Base-by-base conservation (phyloP, 1,140 invertebrate genomes). In the Leguminivora glycinivorella region DNA sequence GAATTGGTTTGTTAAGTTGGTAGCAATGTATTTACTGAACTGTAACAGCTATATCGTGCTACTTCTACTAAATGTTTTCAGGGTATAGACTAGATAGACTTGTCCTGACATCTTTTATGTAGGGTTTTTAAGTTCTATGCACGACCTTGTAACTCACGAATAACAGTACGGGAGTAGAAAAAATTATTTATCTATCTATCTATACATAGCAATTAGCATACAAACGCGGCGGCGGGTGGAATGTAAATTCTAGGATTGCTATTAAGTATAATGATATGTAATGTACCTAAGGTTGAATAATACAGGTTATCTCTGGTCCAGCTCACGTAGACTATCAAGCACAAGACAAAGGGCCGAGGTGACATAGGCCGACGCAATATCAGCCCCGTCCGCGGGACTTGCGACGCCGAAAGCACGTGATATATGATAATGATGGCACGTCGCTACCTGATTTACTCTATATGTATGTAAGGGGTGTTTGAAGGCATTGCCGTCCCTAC, bases 341-440 rank as follows among this genome's bases (percentile, higher is more conserved):
- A 43, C n/a, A 52, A 52, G 47, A 52, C 47, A 52, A 52, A 52
- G 47, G 47, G 10, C 47, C 19, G 47, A 31, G 38, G 38, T 22
- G 47, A 22, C 47, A 52, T 52, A 22, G 47, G 47, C 47, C 47
- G 47, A 52, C 47, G 47, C 22, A 52, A 52, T 52, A 52, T 52
- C 47, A 52, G 47, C 43, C 43, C 43, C 19, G 14, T 19, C 22
- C 47, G 19, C 19, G 47, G 22, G 47, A 52, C 19, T 52, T n/a
- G 47, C 19, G 19, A 22, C 6, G 47, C 19, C 47, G 47, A 52
- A 52, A 22, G 19, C 47, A 52, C 19, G 47, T 52, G 47, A 52
- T 52, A 52, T 52, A 52, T 52, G 47, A 52, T 52, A 52, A 52
- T 52, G 47, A 52, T 22, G 47, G 47, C 47, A 52, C 47, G 47